Conservation (phyloP, 1,140 invertebrate species). For the Drosophila paulistorum region DNA sequence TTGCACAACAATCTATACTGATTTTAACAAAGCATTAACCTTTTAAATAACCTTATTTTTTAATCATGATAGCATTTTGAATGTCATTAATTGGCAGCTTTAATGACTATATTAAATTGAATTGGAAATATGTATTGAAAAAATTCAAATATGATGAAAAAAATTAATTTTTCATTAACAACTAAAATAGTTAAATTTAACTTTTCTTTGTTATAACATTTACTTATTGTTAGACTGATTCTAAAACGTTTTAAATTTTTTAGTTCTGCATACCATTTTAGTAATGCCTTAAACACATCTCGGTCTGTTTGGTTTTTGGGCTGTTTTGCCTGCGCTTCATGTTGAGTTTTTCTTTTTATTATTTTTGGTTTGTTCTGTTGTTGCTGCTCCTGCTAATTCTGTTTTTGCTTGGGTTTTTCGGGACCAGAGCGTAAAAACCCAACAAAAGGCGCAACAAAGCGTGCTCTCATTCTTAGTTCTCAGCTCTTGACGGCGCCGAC, state of each 20-base stretch:
- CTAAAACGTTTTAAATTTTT: too few relatives aligned
- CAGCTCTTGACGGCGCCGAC: conserved; percentile 7
- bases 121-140: too few relatives aligned
- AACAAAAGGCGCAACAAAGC: conserved; percentile 77
- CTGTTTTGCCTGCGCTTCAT: conserved; percentile 57
- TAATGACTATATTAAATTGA: too few relatives aligned
- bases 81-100: too few relatives aligned
- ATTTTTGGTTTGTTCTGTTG: conserved; percentile 36
- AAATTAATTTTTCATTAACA: too few relatives aligned
- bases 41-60: too few relatives aligned
- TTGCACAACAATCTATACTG: too few relatives aligned
- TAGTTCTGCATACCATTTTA: not conserved
- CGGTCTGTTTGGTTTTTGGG: conserved; percentile 28
- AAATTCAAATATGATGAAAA: too few relatives aligned
- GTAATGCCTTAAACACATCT: conserved; percentile 42
- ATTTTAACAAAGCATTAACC: too few relatives aligned
- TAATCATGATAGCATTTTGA: too few relatives aligned
- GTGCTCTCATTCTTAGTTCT: conserved; percentile 35
- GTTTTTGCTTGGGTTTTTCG: conserved; percentile 68
- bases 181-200: too few relatives aligned
- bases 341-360: conserved; percentile 41
- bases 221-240: not conserved
- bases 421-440: conserved; percentile 29
- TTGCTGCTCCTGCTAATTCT: conserved; percentile 66
- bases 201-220: too few relatives aligned